A percentile compares a stretch with the other conserved stretches of the same genome.
Evolutionary conservation across 2,797 vertebrate genomes (phyloP).

Genomic region (Amazona ochrocephala): DNA sequence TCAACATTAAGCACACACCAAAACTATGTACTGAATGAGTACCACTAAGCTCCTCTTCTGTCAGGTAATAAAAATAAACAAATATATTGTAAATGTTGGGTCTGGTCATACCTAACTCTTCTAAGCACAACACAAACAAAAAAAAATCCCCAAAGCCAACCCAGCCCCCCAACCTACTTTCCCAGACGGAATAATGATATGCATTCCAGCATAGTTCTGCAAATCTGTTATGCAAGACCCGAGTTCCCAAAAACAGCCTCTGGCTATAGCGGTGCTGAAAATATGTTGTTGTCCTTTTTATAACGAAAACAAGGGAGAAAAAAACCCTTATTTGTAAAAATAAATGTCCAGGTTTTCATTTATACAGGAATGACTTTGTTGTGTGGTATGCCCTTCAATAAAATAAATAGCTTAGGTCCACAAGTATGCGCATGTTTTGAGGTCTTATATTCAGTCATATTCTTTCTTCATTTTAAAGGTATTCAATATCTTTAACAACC

Average conservation of each 20-base stretch:
- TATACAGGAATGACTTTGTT: conserved; percentile 61
- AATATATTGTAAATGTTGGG: neutral
- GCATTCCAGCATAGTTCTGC: conserved; percentile 55
- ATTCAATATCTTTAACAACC: conserved; percentile 19
- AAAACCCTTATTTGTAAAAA: conserved; percentile 49
- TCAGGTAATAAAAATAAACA: neutral
- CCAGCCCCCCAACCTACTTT: neutral
- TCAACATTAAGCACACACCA: neutral
- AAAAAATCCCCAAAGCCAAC: neutral
- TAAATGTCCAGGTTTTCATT: conserved; percentile 70
- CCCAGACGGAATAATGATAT: conserved; percentile 40
- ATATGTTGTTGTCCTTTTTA: conserved; percentile 49
- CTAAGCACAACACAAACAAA: neutral
- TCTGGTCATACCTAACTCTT: neutral
- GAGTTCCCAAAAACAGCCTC: conserved; percentile 54
- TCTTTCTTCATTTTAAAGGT: conserved; percentile 53
- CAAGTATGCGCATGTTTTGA: conserved; percentile 34
- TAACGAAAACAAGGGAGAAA: conserved; percentile 6
- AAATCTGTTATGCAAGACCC: conserved; percentile 18
- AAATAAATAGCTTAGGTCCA: conserved; percentile 57
- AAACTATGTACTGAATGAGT: neutral
- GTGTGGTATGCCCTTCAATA: conserved; percentile 62
- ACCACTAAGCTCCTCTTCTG: neutral
- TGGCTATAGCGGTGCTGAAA: conserved; percentile 37
- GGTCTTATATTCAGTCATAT: conserved; percentile 30